These are phyloP conservation scores for Coregonus ussuriensis DNA, from an alignment of 2,797 vertebrate genomes.

Conservation along the genomic window DNA sequence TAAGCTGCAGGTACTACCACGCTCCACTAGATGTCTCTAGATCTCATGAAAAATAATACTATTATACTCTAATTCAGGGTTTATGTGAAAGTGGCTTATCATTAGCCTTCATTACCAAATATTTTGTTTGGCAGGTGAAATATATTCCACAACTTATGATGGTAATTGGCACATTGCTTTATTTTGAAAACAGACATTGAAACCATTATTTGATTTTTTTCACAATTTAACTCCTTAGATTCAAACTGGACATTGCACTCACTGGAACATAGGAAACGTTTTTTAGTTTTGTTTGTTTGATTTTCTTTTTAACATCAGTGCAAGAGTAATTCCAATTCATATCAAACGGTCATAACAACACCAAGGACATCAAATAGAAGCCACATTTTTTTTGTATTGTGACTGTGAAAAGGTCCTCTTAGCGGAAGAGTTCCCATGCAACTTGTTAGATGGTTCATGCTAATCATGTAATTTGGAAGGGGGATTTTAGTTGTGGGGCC, in stretches of 20 bases:
- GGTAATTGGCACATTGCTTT: slow-evolving; percentile 99
- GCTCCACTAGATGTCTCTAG: background rate
- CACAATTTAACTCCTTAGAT: slow-evolving; percentile 92
- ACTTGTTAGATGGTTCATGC: slow-evolving; percentile 78
- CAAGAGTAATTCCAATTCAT: slow-evolving; percentile 97
- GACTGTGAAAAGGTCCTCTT: slow-evolving; percentile 90
- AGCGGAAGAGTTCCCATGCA: slow-evolving; percentile 83
- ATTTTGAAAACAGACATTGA: slow-evolving; percentile 98
- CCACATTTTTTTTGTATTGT: slow-evolving; percentile 84
- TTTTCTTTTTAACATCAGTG: slow-evolving; percentile 84
- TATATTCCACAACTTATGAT: slow-evolving; percentile 56
- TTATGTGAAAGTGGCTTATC: background rate
- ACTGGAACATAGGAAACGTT: slow-evolving; percentile 89
- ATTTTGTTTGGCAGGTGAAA: slow-evolving; percentile 5
- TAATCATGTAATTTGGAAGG: slow-evolving; percentile 60
- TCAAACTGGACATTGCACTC: slow-evolving; percentile 98
- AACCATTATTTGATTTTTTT: slow-evolving; percentile 81
- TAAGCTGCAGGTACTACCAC: background rate
- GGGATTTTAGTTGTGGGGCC: slow-evolving; percentile 7
- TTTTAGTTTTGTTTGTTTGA: slow-evolving; percentile 67
- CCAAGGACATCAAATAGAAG: slow-evolving; percentile 99
- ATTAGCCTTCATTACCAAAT: background rate
- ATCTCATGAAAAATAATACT: background rate
- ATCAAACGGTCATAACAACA: slow-evolving; percentile 99
- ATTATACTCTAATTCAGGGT: background rate